These are phyloP conservation scores for Pyrocoelia pectoralis DNA, from an alignment of 2,888 invertebrate species.

Conservation along the genomic window DNA sequence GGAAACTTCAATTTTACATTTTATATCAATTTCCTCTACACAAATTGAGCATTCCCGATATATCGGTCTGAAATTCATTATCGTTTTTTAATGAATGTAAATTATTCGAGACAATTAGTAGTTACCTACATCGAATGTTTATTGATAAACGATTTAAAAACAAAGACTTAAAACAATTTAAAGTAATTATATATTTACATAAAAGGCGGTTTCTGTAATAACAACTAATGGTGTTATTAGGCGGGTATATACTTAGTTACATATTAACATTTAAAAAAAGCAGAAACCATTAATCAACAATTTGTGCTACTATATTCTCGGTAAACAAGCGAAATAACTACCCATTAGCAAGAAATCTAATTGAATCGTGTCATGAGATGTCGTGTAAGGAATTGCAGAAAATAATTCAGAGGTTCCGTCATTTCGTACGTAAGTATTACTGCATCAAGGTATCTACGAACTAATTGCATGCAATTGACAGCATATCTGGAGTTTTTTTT, in stretches of 20 bases:
- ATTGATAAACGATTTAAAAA: background rate
- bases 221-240: background rate
- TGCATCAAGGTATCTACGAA: slow-evolving; percentile 49
- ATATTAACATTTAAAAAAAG: background rate
- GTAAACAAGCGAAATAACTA: slow-evolving; percentile 16
- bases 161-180: background rate
- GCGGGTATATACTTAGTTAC: background rate
- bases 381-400: slow-evolving; percentile 42
- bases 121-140: background rate
- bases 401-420: slow-evolving; percentile 42
- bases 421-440: slow-evolving; percentile 40
- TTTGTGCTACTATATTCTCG: slow-evolving; percentile 9
- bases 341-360: slow-evolving; percentile 33
- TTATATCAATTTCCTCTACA: no score
- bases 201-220: background rate
- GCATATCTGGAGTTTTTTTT: slow-evolving; percentile 48
- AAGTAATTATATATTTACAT: slow-evolving; percentile 1
- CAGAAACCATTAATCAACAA: slow-evolving; percentile 6
- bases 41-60: no score
- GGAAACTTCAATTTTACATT: no score
- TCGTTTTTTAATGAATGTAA: slow-evolving; percentile 1
- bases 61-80: no score
- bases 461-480: slow-evolving; percentile 56
- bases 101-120: background rate
- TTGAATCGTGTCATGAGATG: slow-evolving; percentile 41